phyloP scores from a whole-genome alignment of 1,140 invertebrate species.

The Saccostrea glomerata region DNA sequence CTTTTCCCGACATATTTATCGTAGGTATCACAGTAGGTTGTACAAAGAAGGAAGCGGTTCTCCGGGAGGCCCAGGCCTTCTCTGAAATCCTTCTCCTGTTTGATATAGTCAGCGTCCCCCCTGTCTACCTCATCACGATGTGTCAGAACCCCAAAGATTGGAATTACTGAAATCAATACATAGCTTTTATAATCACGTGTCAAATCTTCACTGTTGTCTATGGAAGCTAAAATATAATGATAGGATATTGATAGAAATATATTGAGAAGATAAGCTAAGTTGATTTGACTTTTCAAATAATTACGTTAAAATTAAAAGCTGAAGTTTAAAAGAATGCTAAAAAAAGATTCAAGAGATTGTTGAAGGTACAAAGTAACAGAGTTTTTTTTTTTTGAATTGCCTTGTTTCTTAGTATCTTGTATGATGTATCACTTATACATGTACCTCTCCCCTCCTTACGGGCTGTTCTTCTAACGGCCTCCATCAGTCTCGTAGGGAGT shows the following conservation, averaged over 20 bases:
- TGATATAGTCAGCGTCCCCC: neutral
- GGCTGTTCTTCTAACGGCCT: neutral
- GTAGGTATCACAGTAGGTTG: conserved; percentile 24
- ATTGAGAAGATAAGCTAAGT: too few species aligned
- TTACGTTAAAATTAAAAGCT: too few species aligned
- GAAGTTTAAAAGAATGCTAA: too few species aligned
- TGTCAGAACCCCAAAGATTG: conserved; percentile 27
- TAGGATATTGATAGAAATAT: too few species aligned
- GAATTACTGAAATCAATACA: neutral
- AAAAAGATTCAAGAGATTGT: too few species aligned
- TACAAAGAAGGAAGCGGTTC: conserved; percentile 20
- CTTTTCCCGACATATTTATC: neutral
- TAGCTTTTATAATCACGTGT: too few species aligned
- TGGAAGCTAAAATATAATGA: too few species aligned
- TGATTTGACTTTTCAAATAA: too few species aligned
- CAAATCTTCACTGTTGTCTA: too few species aligned
- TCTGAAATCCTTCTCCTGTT: neutral
- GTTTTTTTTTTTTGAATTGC: too few species aligned
- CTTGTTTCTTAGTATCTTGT: neutral
- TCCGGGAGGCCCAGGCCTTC: neutral
- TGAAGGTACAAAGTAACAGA: too few species aligned
- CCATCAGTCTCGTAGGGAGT: conserved; percentile 37
- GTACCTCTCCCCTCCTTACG: conserved; percentile 3
- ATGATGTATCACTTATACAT: too few species aligned
- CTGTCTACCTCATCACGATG: neutral